A percentile compares a stretch with the other conserved stretches of the same genome.
Evolutionary conservation across 2,797 vertebrate genomes (phyloP).

Genomic region (Hapalemur alaotrensis): DNA sequence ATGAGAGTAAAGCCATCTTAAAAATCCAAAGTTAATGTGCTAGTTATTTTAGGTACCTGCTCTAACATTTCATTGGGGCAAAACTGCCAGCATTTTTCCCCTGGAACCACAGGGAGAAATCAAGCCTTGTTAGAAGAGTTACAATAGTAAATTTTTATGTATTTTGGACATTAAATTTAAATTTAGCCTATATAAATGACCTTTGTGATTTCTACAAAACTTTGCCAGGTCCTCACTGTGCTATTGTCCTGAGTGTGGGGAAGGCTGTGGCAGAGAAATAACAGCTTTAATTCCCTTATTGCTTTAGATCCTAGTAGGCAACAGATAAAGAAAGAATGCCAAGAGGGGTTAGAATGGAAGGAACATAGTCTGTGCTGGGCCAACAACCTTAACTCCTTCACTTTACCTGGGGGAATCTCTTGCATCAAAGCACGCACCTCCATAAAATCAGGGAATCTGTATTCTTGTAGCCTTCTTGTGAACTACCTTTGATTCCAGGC

Average conservation of each 20-base stretch:
- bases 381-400: neutral
- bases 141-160: conserved; percentile 48
- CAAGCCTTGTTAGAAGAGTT: conserved; percentile 1
- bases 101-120: conserved; percentile 12
- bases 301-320: neutral
- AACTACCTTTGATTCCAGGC: conserved; percentile 1
- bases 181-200: conserved; percentile 45
- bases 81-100: conserved; percentile 19
- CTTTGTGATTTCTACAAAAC: conserved; percentile 29
- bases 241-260: neutral
- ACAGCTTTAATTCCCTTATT: neutral
- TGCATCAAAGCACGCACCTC: neutral
- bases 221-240: neutral
- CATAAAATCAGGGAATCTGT: neutral
- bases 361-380: neutral
- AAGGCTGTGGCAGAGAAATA: neutral
- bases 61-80: conserved; percentile 32
- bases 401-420: neutral
- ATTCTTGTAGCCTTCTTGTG: neutral
- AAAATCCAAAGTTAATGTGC: conserved; percentile 35
- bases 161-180: conserved; percentile 62
- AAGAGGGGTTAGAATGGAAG: neutral
- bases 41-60: conserved; percentile 39
- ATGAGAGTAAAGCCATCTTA: conserved; percentile 38
- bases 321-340: neutral